Percentiles rank a stretch among this genome's conserved stretches.
These are phyloP conservation scores for Chionis minor DNA, from an alignment of 2,113 vertebrate species.

Conservation along the genomic window DNA sequence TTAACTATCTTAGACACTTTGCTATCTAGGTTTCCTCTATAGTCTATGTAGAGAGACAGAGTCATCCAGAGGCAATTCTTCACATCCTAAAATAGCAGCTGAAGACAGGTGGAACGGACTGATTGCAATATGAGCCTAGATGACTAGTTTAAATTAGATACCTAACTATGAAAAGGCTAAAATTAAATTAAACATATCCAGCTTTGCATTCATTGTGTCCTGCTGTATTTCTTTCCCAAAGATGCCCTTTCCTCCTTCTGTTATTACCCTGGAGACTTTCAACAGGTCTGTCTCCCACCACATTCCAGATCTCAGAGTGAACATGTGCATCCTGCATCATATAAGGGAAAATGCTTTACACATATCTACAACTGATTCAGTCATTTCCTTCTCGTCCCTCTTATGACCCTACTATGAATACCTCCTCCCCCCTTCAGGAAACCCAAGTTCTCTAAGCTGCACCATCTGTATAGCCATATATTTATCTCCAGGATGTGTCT, in stretches of 20 bases:
- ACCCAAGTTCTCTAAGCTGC: constrained; percentile 18
- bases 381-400: constrained; percentile 60
- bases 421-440: constrained; percentile 46
- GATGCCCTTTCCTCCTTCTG: constrained; percentile 27
- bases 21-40: not conserved
- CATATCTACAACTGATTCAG: not conserved
- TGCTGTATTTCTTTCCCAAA: constrained; percentile 2
- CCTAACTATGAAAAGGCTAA: not conserved
- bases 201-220: not conserved
- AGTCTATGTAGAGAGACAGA: not conserved
- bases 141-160: not conserved
- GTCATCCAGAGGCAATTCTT: not conserved
- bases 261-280: constrained; percentile 15
- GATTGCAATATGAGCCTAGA: not conserved
- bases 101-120: not conserved
- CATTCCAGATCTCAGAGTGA: constrained; percentile 26
- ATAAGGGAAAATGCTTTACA: constrained; percentile 12
- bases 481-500: constrained; percentile 63
- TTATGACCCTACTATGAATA: constrained; percentile 32
- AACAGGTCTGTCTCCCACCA: constrained; percentile 19
- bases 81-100: not conserved
- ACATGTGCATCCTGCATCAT: constrained; percentile 61
- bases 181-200: not conserved
- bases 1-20: not conserved
- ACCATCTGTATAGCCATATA: constrained; percentile 47